Evolutionary conservation across 2,888 invertebrate species (phyloP).

Genomic region (Pseudoips prasinana): DNA sequence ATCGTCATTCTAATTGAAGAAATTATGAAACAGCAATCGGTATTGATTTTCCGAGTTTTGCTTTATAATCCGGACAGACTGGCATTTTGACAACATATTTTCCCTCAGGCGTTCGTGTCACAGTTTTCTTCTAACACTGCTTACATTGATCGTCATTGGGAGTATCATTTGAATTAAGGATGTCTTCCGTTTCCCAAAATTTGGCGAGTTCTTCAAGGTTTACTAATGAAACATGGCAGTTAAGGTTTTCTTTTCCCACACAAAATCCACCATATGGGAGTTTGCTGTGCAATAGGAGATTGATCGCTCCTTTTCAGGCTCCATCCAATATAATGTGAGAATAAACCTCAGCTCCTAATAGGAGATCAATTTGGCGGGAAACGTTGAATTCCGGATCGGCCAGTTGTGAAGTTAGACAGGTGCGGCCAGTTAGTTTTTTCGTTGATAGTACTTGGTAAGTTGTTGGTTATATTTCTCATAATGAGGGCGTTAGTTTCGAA

Average conservation of each 20-base stretch:
- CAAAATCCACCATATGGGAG: conserved; percentile 11
- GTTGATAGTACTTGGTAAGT: neutral
- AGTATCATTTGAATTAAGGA: too few species aligned
- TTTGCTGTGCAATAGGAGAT: conserved; percentile 12
- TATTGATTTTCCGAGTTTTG: too few species aligned
- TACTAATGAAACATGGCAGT: conserved; percentile 4
- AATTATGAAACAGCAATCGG: too few species aligned
- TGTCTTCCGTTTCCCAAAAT: conserved; percentile 10
- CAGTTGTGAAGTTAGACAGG: conserved; percentile 1
- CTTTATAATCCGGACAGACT: too few species aligned
- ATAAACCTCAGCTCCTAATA: conserved; percentile 3
- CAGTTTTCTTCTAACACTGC: too few species aligned
- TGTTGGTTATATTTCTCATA: too few species aligned
- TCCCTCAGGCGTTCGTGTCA: too few species aligned
- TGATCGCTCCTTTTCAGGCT: neutral
- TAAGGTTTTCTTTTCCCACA: conserved; percentile 13
- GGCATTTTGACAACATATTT: too few species aligned
- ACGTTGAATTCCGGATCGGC: conserved; percentile 3
- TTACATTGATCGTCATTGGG: conserved; percentile 5
- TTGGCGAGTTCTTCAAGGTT: conserved; percentile 2
- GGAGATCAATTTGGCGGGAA: neutral
- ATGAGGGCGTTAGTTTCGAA: too few species aligned
- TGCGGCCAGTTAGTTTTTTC: too few species aligned
- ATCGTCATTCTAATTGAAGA: too few species aligned
- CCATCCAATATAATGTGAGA: conserved; percentile 4